Evolutionary conservation across 2,113 vertebrate genomes (phyloP).

Genomic region (Ochotona princeps): DNA sequence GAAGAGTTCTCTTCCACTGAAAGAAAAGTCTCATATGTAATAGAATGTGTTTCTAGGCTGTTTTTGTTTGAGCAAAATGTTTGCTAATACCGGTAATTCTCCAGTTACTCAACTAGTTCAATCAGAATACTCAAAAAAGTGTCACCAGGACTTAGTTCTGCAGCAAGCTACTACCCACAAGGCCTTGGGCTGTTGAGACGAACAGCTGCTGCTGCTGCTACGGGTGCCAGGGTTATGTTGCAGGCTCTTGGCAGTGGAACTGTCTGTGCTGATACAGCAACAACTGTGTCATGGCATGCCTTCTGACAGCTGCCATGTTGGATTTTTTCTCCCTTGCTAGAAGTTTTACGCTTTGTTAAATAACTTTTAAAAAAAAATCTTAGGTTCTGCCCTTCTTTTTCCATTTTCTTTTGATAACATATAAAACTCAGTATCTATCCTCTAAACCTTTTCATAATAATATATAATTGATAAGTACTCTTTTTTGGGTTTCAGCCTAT

Average conservation of each 20-base stretch:
- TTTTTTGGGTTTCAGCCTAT: constrained; percentile 34
- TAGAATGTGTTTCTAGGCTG: neutral
- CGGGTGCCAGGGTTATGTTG: constrained; percentile 1
- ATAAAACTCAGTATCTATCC: neutral
- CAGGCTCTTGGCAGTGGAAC: constrained; percentile 33
- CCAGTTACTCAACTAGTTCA: neutral
- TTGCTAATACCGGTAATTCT: neutral
- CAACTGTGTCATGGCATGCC: neutral
- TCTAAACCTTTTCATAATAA: constrained; percentile 9
- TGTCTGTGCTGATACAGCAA: neutral
- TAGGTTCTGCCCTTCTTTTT: neutral
- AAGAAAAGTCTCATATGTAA: neutral
- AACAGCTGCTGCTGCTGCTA: constrained; percentile 16
- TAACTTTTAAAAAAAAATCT: constrained; percentile 41
- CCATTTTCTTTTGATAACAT: neutral
- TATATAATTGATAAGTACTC: constrained; percentile 50
- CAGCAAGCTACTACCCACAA: constrained; percentile 31
- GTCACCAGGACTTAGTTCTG: constrained; percentile 54
- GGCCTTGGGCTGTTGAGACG: constrained; percentile 1
- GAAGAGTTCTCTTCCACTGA: neutral
- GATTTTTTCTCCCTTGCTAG: constrained; percentile 48
- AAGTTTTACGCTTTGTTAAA: constrained; percentile 65
- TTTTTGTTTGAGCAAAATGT: neutral
- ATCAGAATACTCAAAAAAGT: neutral
- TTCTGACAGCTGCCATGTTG: neutral